phyloP scores from a whole-genome alignment of 2,888 invertebrate genomes.

The Tetragnatha montana region DNA sequence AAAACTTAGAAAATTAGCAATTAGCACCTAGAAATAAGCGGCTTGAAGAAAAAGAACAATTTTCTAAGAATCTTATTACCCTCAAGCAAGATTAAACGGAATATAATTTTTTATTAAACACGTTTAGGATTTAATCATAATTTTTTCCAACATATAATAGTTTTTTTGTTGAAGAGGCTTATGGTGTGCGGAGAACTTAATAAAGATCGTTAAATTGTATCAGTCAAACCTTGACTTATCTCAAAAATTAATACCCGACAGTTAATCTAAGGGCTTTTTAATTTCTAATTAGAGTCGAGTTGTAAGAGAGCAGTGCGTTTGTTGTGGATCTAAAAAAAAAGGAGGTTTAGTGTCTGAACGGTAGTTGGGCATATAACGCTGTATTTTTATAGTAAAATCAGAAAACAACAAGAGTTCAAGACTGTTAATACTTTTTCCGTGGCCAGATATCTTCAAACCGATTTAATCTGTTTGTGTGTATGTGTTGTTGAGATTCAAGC shows the following conservation, averaged over 20 bases:
- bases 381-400: no score
- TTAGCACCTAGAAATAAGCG: background rate
- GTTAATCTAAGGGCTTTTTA: background rate
- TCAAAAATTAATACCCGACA: background rate
- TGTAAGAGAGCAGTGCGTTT: no score
- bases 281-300: background rate
- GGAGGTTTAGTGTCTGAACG: no score
- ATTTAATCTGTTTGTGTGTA: no score
- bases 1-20: background rate
- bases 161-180: background rate
- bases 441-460: no score
- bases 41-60: background rate
- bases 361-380: no score
- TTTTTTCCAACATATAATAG: background rate
- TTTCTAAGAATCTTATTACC: background rate
- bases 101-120: background rate
- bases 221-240: background rate
- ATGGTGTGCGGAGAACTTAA: background rate
- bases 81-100: background rate
- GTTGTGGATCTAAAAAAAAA: no score
- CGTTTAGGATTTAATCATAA: background rate
- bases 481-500: no score
- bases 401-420: no score
- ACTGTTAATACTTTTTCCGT: no score
- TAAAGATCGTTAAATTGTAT: background rate